Evolutionary conservation across 2,113 vertebrate species (phyloP).

Genomic region (Rattus rattus): DNA sequence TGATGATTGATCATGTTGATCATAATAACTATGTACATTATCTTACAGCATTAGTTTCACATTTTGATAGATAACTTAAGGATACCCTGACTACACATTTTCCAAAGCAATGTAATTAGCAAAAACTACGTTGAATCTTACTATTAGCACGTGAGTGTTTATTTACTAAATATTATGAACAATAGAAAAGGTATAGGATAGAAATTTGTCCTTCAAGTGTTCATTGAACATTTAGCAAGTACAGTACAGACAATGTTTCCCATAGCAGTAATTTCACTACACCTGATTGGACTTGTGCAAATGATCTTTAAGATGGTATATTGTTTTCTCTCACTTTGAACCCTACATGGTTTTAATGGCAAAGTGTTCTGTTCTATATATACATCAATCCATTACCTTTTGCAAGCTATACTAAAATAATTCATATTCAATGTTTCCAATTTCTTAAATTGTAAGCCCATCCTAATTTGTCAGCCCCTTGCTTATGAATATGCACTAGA

Average conservation of each 20-base stretch:
- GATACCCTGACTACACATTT: not conserved
- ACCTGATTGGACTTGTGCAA: not conserved
- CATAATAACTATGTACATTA: not conserved
- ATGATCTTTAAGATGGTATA: not conserved
- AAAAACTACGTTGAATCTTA: not conserved
- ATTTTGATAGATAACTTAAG: not conserved
- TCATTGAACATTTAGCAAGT: not conserved
- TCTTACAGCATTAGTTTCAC: not conserved
- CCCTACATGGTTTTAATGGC: not conserved
- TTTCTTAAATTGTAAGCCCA: conserved; percentile 19
- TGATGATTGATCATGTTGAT: not conserved
- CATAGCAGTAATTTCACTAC: not conserved
- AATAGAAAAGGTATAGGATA: not conserved
- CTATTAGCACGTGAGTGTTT: not conserved
- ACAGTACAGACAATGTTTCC: not conserved
- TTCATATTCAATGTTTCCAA: not conserved
- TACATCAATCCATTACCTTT: not conserved
- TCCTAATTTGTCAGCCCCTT: not conserved
- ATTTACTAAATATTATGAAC: not conserved
- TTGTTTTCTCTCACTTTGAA: not conserved
- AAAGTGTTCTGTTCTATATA: not conserved
- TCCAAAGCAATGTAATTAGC: conserved; percentile 27
- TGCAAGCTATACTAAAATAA: conserved; percentile 12
- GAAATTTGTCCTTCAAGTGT: not conserved
- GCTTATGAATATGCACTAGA: not conserved